phyloP scores from a whole-genome alignment of 2,797 vertebrate species.

The Odontamblyopus lacepedii region DNA sequence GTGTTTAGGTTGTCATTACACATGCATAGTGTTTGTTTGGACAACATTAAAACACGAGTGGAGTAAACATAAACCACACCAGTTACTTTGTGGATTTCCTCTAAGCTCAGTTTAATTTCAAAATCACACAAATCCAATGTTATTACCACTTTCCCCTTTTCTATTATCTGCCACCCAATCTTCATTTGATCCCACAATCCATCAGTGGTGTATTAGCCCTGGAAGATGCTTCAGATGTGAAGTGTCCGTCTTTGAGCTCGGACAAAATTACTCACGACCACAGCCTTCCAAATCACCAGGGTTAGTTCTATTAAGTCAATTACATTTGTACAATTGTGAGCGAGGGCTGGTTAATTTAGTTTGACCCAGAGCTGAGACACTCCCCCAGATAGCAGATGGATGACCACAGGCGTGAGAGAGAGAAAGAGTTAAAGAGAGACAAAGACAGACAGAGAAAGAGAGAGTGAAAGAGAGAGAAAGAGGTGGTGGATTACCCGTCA shows the following conservation, averaged over 20 bases:
- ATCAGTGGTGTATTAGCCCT: constrained; percentile 24
- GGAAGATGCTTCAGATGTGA: constrained; percentile 37
- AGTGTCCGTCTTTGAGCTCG: constrained; percentile 45
- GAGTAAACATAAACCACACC: too few species aligned
- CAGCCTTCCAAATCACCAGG: constrained; percentile 56
- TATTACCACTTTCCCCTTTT: constrained; percentile 9
- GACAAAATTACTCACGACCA: constrained; percentile 41
- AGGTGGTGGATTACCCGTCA: constrained; percentile 84
- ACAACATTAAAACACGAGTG: too few species aligned
- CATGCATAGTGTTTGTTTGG: too few species aligned
- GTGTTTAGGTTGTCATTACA: too few species aligned
- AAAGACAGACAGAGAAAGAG: constrained; percentile 69
- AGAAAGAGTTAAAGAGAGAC: constrained; percentile 78
- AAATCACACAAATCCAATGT: not conserved
- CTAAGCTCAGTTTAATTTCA: not conserved
- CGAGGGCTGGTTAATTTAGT: constrained; percentile 73
- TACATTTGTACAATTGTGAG: constrained; percentile 74
- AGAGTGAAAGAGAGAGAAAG: constrained; percentile 79
- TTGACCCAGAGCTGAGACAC: constrained; percentile 65
- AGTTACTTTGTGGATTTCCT: not conserved
- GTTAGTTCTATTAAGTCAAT: constrained; percentile 70
- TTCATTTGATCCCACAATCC: constrained; percentile 21
- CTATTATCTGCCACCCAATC: constrained; percentile 10
- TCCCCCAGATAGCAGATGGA: constrained; percentile 69
- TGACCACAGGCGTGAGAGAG: constrained; percentile 74